phyloP scores from a whole-genome alignment of 2,113 vertebrate species.

The Urocitellus parryii region DNA sequence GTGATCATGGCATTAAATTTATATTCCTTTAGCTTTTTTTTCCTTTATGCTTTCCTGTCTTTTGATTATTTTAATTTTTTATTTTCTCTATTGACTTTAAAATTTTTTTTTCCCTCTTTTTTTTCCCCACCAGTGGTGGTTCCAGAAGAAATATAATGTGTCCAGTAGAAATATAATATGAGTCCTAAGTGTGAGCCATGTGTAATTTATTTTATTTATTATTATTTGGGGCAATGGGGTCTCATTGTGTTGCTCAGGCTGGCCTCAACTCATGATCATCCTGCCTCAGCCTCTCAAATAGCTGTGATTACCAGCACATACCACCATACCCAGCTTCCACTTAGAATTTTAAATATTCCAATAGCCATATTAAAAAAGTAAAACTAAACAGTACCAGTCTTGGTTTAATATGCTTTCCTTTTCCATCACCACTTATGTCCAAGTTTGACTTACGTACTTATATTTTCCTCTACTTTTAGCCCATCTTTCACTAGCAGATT shows the following conservation, averaged over 20 bases:
- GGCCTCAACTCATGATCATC: no score
- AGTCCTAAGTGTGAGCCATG: not conserved
- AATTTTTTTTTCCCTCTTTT: not conserved
- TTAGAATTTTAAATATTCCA: not conserved
- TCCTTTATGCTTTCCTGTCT: not conserved
- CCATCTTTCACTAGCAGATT: not conserved
- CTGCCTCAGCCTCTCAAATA: no score
- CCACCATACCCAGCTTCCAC: no score
- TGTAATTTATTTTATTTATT: not conserved
- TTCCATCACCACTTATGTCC: not conserved
- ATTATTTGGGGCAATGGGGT: no score
- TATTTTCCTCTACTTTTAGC: not conserved
- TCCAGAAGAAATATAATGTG: not conserved
- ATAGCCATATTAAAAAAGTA: not conserved
- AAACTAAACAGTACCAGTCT: not conserved
- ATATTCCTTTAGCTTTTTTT: not conserved
- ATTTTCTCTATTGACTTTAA: not conserved
- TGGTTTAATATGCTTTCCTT: not conserved
- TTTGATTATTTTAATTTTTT: not conserved
- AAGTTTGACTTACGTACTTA: not conserved
- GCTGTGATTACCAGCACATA: no score
- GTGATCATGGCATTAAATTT: not conserved
- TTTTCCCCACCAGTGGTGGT: not conserved
- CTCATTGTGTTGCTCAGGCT: no score
- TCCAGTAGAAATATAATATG: not conserved